These are phyloP conservation scores for Ctena decussata DNA, from an alignment of 2,888 invertebrate genomes.

Conservation along the genomic window DNA sequence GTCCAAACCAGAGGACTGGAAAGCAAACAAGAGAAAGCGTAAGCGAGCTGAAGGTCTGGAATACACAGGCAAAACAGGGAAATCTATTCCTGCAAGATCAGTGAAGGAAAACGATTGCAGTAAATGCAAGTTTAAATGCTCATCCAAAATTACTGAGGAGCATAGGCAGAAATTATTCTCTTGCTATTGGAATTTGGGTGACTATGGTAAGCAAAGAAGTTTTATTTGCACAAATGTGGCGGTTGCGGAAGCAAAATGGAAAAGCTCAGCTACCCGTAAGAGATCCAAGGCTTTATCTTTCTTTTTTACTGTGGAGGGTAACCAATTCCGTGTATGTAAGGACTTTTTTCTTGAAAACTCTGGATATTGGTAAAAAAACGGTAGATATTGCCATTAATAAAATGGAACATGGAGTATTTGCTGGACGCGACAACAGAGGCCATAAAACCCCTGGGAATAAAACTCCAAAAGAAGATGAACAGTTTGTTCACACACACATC, in stretches of 20 bases:
- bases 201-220: slow-evolving; percentile 60
- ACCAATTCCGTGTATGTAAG: slow-evolving; percentile 24
- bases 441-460: slow-evolving; percentile 28
- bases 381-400: slow-evolving; percentile 58
- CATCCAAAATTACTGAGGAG: slow-evolving; percentile 58
- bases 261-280: slow-evolving; percentile 34
- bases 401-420: slow-evolving; percentile 56
- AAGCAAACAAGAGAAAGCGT: slow-evolving; percentile 56
- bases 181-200: slow-evolving; percentile 60
- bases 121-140: slow-evolving; percentile 58
- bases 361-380: slow-evolving; percentile 61
- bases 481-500: slow-evolving; percentile 47
- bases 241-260: slow-evolving; percentile 37
- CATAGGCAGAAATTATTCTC: slow-evolving; percentile 55
- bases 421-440: slow-evolving; percentile 35
- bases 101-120: slow-evolving; percentile 48
- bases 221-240: slow-evolving; percentile 61
- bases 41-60: slow-evolving; percentile 56
- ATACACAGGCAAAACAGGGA: slow-evolving; percentile 50
- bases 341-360: slow-evolving; percentile 55
- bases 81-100: slow-evolving; percentile 47
- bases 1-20: slow-evolving; percentile 55
- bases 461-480: slow-evolving; percentile 53
- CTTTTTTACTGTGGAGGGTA: background rate
- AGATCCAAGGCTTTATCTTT: slow-evolving; percentile 30